These are phyloP conservation scores for Cephus nigrinus DNA, from an alignment of 2,888 invertebrate genomes.

Conservation along the genomic window DNA sequence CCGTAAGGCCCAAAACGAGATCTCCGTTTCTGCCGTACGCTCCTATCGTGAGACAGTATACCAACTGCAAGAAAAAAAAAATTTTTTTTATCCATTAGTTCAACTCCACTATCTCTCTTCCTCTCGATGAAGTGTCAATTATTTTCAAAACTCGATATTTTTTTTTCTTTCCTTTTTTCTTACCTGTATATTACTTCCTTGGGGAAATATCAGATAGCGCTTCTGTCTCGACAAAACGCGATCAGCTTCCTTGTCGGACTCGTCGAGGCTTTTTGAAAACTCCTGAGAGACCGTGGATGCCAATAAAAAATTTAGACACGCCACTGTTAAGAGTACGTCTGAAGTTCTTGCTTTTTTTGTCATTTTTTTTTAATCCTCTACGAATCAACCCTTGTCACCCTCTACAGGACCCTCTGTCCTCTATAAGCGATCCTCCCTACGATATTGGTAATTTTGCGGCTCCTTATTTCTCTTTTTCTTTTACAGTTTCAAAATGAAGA, in stretches of 20 bases:
- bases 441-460: not conserved
- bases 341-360: not conserved
- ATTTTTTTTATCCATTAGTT: not conserved
- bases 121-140: not conserved
- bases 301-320: constrained; percentile 29
- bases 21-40: constrained; percentile 69
- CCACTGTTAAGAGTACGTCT: constrained; percentile 13
- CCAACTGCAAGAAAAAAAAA: constrained; percentile 45
- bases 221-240: constrained; percentile 68
- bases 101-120: not conserved
- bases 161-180: constrained; percentile 50
- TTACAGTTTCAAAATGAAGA: not conserved
- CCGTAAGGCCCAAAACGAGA: constrained; percentile 78
- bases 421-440: not conserved
- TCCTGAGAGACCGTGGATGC: constrained; percentile 15
- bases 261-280: constrained; percentile 10
- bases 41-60: constrained; percentile 74
- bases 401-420: not conserved
- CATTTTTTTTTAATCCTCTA: not conserved
- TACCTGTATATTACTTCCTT: constrained; percentile 73
- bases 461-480: not conserved
- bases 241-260: constrained; percentile 11
- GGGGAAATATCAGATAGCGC: constrained; percentile 71
- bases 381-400: not conserved
- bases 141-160: not conserved